These are phyloP conservation scores for Drosophila trichaetosa DNA, from an alignment of 2,888 invertebrate species.

Conservation along the genomic window DNA sequence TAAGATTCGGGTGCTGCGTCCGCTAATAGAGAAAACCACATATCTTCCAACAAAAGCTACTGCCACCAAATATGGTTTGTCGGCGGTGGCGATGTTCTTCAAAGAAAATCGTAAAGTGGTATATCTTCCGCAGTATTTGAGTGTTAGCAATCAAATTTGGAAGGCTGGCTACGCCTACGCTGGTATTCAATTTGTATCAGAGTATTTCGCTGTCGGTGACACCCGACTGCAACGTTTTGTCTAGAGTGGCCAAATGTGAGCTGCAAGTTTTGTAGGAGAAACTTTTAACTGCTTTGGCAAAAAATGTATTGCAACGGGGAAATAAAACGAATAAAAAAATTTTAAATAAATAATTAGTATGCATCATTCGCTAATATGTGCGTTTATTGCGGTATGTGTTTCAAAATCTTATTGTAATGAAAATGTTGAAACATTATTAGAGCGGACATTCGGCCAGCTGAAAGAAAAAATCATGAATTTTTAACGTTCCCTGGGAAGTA, in stretches of 20 bases:
- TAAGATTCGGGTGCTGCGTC: background rate
- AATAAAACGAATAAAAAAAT: slow-evolving; percentile 14
- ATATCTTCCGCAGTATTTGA: background rate
- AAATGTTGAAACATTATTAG: slow-evolving; percentile 15
- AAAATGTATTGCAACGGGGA: slow-evolving; percentile 22
- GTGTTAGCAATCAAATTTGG: background rate
- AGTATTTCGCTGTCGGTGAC: background rate
- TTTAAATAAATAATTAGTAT: slow-evolving; percentile 1
- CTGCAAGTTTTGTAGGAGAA: slow-evolving; percentile 20
- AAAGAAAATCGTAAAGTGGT: background rate
- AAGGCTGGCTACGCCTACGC: background rate
- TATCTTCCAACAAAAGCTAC: background rate
- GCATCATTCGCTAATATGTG: slow-evolving; percentile 5
- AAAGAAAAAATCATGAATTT: slow-evolving; percentile 23
- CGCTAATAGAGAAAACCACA: background rate
- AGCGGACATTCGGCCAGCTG: slow-evolving; percentile 18
- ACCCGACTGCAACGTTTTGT: background rate
- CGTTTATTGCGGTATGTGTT: slow-evolving; percentile 31
- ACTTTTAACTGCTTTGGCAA: slow-evolving; percentile 34
- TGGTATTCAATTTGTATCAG: background rate
- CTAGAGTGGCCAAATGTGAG: slow-evolving; percentile 1
- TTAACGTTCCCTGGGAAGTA: slow-evolving; percentile 25
- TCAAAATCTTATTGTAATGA: slow-evolving; percentile 17
- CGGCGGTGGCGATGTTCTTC: background rate
- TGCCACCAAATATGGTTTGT: background rate